Conservation (phyloP, 2,113 vertebrate species). For the Melanerpes formicivorus region DNA sequence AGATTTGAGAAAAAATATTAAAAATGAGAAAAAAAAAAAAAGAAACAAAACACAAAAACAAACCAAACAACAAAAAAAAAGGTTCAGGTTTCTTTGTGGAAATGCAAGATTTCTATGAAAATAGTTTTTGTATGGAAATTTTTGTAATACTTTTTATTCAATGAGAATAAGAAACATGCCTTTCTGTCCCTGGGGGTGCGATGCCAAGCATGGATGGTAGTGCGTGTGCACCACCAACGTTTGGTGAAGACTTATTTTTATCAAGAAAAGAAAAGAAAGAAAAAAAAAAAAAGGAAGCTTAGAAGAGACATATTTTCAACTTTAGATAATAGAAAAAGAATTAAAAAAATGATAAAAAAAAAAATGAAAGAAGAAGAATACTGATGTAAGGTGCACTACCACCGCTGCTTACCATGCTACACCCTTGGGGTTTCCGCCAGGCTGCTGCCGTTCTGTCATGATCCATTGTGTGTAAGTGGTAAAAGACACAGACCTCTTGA, state of each 20-base stretch:
- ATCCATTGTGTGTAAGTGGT: constrained; percentile 92
- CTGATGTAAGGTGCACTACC: constrained; percentile 81
- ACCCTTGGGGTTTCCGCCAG: constrained; percentile 84
- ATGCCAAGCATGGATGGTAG: constrained; percentile 86
- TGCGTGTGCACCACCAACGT: constrained; percentile 87
- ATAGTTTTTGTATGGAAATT: constrained; percentile 97
- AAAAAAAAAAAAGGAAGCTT: constrained; percentile 76
- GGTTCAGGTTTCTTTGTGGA: constrained; percentile 96
- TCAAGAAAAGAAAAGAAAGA: constrained; percentile 75
- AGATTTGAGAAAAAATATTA: neutral
- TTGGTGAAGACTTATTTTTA: constrained; percentile 98
- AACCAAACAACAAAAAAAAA: neutral
- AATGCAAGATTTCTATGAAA: constrained; percentile 99
- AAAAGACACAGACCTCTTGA: constrained; percentile 91
- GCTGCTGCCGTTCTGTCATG: constrained; percentile 87
- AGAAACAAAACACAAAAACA: too few relatives aligned
- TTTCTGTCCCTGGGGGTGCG: constrained; percentile 80
- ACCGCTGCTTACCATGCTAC: constrained; percentile 85
- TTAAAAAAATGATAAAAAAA: too few relatives aligned
- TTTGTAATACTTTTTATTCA: constrained; percentile 99
- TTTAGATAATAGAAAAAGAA: constrained; percentile 81
- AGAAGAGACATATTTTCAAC: constrained; percentile 98
- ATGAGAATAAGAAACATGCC: constrained; percentile 85
- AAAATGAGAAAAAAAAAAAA: neutral
- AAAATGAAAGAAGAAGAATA: neutral